A percentile compares a stretch with the other conserved stretches of the same genome.
phyloP scores from a whole-genome alignment of 2,888 invertebrate genomes.

The Teleogryllus oceanicus region DNA sequence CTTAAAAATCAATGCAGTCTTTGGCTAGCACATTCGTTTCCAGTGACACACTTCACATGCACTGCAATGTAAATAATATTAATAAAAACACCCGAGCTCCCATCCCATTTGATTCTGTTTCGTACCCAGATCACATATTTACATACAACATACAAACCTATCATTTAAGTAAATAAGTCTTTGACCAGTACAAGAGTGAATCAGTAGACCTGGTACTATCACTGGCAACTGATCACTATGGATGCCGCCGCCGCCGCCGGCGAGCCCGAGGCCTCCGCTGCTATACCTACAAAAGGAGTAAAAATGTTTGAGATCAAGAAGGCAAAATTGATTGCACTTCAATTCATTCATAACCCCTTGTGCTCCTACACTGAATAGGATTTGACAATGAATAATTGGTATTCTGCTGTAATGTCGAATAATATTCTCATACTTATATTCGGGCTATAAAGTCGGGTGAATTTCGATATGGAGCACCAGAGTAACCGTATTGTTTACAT shows the following conservation, averaged over 20 bases:
- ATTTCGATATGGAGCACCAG: no score
- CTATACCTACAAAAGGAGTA: neutral
- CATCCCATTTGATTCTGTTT: neutral
- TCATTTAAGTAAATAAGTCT: neutral
- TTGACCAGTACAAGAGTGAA: neutral
- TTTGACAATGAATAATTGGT: neutral
- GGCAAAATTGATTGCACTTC: neutral
- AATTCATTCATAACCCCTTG: no score
- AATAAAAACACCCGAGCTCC: neutral
- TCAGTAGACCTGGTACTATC: neutral
- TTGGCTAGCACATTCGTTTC: neutral
- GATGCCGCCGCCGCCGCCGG: neutral
- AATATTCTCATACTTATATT: no score
- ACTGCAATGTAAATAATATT: neutral
- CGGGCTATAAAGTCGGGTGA: no score
- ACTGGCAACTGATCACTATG: neutral
- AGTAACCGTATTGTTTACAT: no score
- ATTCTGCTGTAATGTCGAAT: neutral
- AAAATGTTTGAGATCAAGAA: neutral
- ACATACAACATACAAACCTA: neutral
- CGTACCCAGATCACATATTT: constrained; percentile 5
- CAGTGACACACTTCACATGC: neutral
- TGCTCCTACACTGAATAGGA: no score
- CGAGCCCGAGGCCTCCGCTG: neutral
- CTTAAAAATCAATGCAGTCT: constrained; percentile 2